Evolutionary conservation across 1,140 invertebrate species (phyloP).

Genomic region (Berghia stephanieae): DNA sequence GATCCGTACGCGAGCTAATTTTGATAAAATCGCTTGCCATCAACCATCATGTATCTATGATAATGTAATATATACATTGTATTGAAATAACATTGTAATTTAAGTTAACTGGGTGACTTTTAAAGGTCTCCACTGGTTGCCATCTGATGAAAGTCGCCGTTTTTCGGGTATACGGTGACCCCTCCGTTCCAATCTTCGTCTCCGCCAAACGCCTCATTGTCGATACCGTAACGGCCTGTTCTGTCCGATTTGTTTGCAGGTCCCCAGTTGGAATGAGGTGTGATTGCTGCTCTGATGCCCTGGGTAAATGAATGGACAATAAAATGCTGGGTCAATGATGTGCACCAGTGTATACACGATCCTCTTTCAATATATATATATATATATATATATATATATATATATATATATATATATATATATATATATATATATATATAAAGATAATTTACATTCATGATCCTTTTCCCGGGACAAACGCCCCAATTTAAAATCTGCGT

Average conservation of each 20-base stretch:
- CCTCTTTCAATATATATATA: conserved; percentile 11
- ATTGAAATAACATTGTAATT: too few species aligned
- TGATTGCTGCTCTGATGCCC: neutral
- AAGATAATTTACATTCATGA: neutral
- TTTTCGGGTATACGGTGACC: too few species aligned
- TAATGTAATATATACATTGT: too few species aligned
- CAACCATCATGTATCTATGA: too few species aligned
- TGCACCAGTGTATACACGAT: neutral
- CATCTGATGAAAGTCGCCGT: too few species aligned
- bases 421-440: neutral
- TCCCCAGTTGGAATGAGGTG: neutral
- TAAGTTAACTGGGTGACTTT: too few species aligned
- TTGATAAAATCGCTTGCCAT: too few species aligned
- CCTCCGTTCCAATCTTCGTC: neutral
- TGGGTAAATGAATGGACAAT: neutral
- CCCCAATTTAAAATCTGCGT: neutral
- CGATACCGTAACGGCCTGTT: neutral
- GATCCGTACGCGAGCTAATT: too few species aligned
- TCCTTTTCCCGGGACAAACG: neutral
- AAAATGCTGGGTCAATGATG: neutral
- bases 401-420: conserved; percentile 4
- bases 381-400: conserved; percentile 15
- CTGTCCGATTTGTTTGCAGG: neutral
- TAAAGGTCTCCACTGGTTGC: too few species aligned
- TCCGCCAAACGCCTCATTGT: neutral